A percentile compares a stretch with the other conserved stretches of the same genome.
These are phyloP conservation scores for Mormyrus lacerda DNA, from an alignment of 2,113 vertebrate genomes.

Conservation along the genomic window DNA sequence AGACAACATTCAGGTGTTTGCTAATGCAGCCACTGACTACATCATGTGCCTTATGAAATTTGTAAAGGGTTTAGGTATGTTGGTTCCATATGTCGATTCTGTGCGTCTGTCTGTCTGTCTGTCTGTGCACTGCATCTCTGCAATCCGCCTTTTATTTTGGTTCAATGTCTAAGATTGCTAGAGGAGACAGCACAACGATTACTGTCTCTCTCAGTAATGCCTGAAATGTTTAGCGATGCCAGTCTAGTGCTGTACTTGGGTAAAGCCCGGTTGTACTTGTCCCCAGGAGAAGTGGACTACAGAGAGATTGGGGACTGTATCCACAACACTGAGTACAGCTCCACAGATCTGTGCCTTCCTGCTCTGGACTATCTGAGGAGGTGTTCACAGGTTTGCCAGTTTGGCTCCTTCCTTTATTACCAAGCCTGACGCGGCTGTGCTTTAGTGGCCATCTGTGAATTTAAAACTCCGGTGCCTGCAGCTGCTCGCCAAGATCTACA, in stretches of 20 bases:
- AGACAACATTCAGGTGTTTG: conserved; percentile 96
- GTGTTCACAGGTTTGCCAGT: conserved; percentile 79
- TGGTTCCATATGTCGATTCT: too few relatives aligned
- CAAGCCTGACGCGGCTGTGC: not conserved
- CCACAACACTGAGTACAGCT: conserved; percentile 63
- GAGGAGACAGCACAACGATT: not conserved
- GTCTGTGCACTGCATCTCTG: not conserved
- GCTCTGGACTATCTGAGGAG: conserved; percentile 89
- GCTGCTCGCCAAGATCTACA: conserved; percentile 94
- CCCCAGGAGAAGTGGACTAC: conserved; percentile 80
- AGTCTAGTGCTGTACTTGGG: not conserved
- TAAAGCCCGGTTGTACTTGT: conserved; percentile 22
- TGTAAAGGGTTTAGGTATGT: conserved; percentile 89
- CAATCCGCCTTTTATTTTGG: not conserved
- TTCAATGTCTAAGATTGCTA: not conserved
- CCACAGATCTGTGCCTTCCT: conserved; percentile 90
- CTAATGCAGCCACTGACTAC: conserved; percentile 94
- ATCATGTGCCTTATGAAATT: conserved; percentile 99
- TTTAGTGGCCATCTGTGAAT: not conserved
- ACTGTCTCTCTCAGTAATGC: not conserved
- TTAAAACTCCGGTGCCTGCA: conserved; percentile 36
- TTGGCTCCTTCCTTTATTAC: not conserved
- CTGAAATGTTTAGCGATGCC: not conserved
- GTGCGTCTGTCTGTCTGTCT: not conserved
- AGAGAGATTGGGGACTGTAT: conserved; percentile 86